Evolutionary conservation across 2,113 vertebrate species (phyloP).

Genomic region (Neogale vison): DNA sequence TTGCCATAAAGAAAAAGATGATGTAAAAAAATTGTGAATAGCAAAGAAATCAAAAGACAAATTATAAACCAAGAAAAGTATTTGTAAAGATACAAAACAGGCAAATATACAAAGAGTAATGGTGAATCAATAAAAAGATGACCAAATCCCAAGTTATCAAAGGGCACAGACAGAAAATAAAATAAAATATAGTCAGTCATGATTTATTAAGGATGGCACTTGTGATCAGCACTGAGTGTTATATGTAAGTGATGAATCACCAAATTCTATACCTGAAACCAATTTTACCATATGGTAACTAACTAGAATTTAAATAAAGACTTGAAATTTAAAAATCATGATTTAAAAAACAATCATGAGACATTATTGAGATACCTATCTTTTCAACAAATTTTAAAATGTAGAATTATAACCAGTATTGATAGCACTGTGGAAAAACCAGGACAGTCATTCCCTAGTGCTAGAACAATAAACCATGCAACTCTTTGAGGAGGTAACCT

Average conservation of each 20-base stretch:
- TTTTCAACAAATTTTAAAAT: background rate
- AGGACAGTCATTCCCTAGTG: background rate
- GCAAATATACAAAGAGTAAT: background rate
- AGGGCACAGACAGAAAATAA: background rate
- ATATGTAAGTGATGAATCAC: background rate
- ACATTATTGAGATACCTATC: background rate
- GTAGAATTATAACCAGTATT: background rate
- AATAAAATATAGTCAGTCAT: background rate
- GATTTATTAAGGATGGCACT: background rate
- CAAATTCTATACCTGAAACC: background rate
- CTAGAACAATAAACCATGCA: background rate
- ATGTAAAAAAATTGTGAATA: background rate
- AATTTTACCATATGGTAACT: background rate
- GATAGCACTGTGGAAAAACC: background rate
- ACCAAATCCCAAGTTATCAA: background rate
- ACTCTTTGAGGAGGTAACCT: background rate
- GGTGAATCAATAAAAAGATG: background rate
- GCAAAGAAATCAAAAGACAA: background rate
- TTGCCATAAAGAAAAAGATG: background rate
- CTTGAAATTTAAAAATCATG: background rate
- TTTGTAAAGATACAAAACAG: background rate
- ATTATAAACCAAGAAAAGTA: background rate
- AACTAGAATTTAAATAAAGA: background rate
- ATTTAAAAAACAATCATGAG: background rate
- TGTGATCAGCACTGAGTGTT: background rate